Evolutionary conservation across 2,888 invertebrate genomes (phyloP).

Genomic region (Agrochola circellaris): DNA sequence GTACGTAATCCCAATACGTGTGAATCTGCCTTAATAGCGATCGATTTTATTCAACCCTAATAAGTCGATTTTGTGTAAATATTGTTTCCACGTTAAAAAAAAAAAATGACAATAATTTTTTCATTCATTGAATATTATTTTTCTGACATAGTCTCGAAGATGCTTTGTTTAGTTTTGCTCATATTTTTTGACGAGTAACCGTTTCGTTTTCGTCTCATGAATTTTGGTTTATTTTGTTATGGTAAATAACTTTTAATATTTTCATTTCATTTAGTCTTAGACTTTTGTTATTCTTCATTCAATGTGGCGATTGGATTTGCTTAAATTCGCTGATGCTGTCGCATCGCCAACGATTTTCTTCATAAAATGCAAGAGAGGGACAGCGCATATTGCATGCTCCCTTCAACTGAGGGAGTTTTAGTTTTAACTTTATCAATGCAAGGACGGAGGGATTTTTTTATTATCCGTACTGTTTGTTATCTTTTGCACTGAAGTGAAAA

Average conservation of each 20-base stretch:
- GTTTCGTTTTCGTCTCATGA: slow-evolving; percentile 61
- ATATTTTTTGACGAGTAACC: slow-evolving; percentile 63
- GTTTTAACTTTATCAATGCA: neutral
- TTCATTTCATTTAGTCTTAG: slow-evolving; percentile 62
- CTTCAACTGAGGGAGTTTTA: neutral
- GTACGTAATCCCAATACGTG: neutral
- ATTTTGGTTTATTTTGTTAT: slow-evolving; percentile 63
- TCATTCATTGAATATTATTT: slow-evolving; percentile 50
- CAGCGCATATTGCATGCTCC: neutral
- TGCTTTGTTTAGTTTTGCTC: slow-evolving; percentile 65
- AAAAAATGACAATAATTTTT: slow-evolving; percentile 27
- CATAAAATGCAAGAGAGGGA: neutral
- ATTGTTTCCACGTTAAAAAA: slow-evolving; percentile 44
- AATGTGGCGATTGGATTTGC: slow-evolving; percentile 41
- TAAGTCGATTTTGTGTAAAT: neutral
- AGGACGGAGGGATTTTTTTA: too few species aligned
- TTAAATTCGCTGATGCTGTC: neutral
- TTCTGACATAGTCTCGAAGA: slow-evolving; percentile 55
- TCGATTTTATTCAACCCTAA: neutral
- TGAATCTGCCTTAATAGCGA: neutral
- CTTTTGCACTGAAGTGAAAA: neutral
- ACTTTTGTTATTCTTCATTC: slow-evolving; percentile 44
- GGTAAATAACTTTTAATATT: slow-evolving; percentile 60
- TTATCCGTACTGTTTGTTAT: neutral
- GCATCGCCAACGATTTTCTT: neutral